Conservation (phyloP, 2,113 vertebrate genomes). For the Platanista minor region DNA sequence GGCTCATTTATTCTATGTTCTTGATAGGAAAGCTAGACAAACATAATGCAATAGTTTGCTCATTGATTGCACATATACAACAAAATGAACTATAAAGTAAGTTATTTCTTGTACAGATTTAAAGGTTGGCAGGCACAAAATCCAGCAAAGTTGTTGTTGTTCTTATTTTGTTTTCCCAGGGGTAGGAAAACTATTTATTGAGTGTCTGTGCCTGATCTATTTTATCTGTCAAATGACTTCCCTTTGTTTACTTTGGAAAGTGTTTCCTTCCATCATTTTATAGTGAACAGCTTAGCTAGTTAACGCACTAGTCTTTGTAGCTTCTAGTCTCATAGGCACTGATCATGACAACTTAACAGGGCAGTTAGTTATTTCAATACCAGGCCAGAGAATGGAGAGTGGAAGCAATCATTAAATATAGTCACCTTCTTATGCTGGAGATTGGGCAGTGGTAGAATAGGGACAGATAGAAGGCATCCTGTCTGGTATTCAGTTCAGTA, state of each 20-base stretch:
- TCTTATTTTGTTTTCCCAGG: slow-evolving; percentile 24
- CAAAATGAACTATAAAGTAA: slow-evolving; percentile 27
- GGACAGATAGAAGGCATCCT: not conserved
- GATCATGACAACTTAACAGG: not conserved
- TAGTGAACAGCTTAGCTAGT: not conserved
- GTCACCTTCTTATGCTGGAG: not conserved
- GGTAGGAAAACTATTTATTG: not conserved
- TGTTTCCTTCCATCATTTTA: not conserved
- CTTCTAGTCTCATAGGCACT: not conserved
- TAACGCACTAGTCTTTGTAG: not conserved
- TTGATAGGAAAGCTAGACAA: slow-evolving; percentile 6
- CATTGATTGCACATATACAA: slow-evolving; percentile 18
- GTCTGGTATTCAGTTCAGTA: not conserved
- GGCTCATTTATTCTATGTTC: slow-evolving; percentile 49
- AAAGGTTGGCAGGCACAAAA: not conserved
- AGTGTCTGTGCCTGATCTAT: not conserved
- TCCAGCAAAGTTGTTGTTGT: not conserved
- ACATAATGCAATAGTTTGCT: slow-evolving; percentile 17
- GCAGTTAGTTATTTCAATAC: slow-evolving; percentile 10
- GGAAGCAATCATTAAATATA: slow-evolving; percentile 27
- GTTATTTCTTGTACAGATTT: slow-evolving; percentile 31
- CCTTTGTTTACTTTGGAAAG: slow-evolving; percentile 34
- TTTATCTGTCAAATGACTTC: slow-evolving; percentile 35
- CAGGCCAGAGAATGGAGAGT: not conserved
- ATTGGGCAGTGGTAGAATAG: not conserved